Base-by-base conservation (phyloP, 2,888 invertebrate species). In the Priocnemis perturbator region DNA sequence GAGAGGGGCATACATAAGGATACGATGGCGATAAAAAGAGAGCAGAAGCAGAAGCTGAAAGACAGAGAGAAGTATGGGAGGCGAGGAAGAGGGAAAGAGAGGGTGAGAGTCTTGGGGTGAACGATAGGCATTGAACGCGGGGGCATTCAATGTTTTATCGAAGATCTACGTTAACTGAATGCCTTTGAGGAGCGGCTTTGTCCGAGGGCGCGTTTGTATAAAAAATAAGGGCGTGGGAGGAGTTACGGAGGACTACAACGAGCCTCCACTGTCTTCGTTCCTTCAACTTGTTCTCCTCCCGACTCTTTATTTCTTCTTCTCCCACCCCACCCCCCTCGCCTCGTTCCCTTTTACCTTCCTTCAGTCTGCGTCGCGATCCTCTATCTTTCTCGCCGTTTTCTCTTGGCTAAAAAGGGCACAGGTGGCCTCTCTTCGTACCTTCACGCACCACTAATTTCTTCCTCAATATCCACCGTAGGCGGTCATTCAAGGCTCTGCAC, bases 101-200 rank as follows among this genome's bases (percentile, higher is more conserved):
- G 14, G n/a, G 20, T 15, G 26, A 21, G 23, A 1, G 53, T 23
- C 7, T n/a, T 15, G 1, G 1, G 7, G 70, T 63, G 61, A 67
- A 56, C 67, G 73, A 74, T 64, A 65, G 62, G 64, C 59, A 62
- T 66, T 79, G 72, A 79, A 79, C 74, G 72, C 62, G 58, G 44
- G 64, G 60, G 84, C 74, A 88, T 87, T 87, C 86, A 86, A 75
- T 87, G 87, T 87, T 87, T 88, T 88, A 88, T 88, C 88, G 81
- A 72, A 77, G 83, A 88, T 88, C 87, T 87, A 77, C 75, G 81
- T 81, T 81, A 80, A 79, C 81, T 86, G 87, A 86, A 87, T 87
- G 82, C 79, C 81, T 85, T 70, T 69, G 69, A 69, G 77, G 61
- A 76, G 78, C 21, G 61, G 71, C 76, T 80, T 85, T 87, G 84